Base-by-base conservation (phyloP, 2,113 vertebrate genomes). In the Trichechus manatus region DNA sequence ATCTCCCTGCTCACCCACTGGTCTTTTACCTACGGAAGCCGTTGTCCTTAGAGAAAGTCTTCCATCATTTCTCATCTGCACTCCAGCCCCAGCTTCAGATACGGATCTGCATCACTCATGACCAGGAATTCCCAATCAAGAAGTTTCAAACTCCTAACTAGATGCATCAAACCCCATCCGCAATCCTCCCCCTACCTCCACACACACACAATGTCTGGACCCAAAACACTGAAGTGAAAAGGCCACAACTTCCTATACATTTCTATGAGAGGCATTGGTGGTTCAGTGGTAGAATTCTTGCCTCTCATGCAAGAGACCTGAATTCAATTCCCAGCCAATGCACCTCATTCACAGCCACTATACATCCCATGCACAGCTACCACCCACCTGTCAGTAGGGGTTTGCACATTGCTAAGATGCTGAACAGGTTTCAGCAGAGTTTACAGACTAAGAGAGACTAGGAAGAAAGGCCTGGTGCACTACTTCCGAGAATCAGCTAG, bases 1-100 rank as follows among this genome's bases (percentile, higher is more conserved):
- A 20, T 42, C 20, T 84, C 77, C 27, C 13, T 78, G 25, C 9
- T 96, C 44, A 39, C 63, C 61, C 53, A 25, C 39, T 88, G 31
- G 23, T 53, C 23, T 96, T 93, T 83, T 82, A 56, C 68, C 47
- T 59, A 22, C 36, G 29, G 44, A 86, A 75, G 27, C 23, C 19
- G 39, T 74, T 0, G n/a, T 63, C 39, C 47, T 93, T 89, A 47
- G n/a, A 84, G 47, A 91, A 93, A 92, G 19, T 72, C 70, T 87
- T 77, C 47, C 22, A 6, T 89, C 20, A 75, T 68, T 91, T 81
- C 23, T 50, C 13, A 44, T 79, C 59, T 68, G 75, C 0, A 31
- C 20, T 66, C 29, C 13, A 19, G 64, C 9, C 15, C 27, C 31
- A 36, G 50, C 70, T 95, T 50, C 81, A 87, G 59, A 87, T 72